phyloP scores from a whole-genome alignment of 2,113 vertebrate species.

The Apeltes quadracus region DNA sequence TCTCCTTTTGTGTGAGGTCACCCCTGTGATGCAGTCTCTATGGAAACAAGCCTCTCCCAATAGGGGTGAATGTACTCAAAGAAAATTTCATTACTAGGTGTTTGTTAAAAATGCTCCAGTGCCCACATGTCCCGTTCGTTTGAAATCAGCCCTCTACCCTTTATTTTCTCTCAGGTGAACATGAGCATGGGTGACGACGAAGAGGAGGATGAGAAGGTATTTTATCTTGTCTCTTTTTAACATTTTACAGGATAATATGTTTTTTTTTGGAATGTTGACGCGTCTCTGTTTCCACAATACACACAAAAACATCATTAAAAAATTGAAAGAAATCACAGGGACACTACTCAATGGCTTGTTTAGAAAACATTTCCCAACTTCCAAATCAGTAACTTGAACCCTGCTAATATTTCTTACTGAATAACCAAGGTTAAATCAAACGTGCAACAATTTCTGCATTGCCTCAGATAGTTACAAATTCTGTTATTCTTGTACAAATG shows the following conservation, averaged over 20 bases:
- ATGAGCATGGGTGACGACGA: slow-evolving; percentile 89
- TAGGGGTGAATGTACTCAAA: slow-evolving; percentile 83
- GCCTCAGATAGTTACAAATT: slow-evolving; percentile 3
- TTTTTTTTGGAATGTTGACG: slow-evolving; percentile 31
- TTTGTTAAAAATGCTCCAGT: slow-evolving; percentile 83
- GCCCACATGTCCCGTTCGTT: slow-evolving; percentile 76
- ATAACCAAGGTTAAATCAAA: slow-evolving; percentile 30
- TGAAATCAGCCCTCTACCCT: slow-evolving; percentile 73
- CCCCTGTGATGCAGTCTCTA: slow-evolving; percentile 82
- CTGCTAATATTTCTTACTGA: slow-evolving; percentile 8
- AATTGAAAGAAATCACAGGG: no score
- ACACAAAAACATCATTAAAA: slow-evolving; percentile 14
- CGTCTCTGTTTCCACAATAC: slow-evolving; percentile 2
- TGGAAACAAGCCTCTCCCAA: slow-evolving; percentile 84
- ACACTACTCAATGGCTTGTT: neutral
- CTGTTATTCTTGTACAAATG: neutral
- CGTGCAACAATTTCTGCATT: neutral
- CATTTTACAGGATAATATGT: slow-evolving; percentile 59
- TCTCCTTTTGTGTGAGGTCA: slow-evolving; percentile 84
- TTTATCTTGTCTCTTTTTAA: slow-evolving; percentile 60
- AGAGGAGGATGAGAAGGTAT: slow-evolving; percentile 95
- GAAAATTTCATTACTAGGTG: slow-evolving; percentile 85
- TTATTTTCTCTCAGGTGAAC: slow-evolving; percentile 86
- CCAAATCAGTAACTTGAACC: neutral
- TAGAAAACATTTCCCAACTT: neutral